These are phyloP conservation scores for Drosophila parthenogenetica DNA, from an alignment of 2,888 invertebrate genomes.

Conservation along the genomic window DNA sequence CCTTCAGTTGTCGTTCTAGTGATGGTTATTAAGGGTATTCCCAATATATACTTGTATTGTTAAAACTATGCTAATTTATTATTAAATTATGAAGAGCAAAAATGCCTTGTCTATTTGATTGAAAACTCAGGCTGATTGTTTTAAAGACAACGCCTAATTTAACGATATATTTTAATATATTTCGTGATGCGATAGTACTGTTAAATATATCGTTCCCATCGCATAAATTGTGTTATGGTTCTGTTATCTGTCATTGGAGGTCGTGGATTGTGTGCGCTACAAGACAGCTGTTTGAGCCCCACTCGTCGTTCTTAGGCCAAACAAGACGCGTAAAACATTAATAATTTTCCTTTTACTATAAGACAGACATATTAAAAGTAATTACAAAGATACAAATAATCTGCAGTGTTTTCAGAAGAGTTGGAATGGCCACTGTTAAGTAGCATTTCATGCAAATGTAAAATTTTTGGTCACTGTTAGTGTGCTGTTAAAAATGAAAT, in stretches of 20 bases:
- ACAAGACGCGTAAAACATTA: not conserved
- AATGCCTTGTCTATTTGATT: too few relatives aligned
- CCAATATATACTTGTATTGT: too few relatives aligned
- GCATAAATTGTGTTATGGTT: conserved; percentile 3
- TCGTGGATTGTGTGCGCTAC: conserved; percentile 7
- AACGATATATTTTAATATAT: not conserved
- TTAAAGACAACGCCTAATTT: too few relatives aligned
- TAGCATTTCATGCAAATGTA: conserved; percentile 17
- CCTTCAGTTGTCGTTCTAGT: not conserved
- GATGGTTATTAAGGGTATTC: not conserved
- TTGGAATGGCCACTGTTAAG: conserved; percentile 7
- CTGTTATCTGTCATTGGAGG: conserved; percentile 10
- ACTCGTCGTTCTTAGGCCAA: not conserved
- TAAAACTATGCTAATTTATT: too few relatives aligned
- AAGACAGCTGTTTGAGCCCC: conserved; percentile 10
- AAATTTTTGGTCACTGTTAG: conserved; percentile 24
- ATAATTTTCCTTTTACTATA: not conserved
- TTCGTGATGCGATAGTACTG: not conserved
- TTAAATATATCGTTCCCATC: not conserved
- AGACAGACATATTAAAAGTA: not conserved
- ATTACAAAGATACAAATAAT: not conserved
- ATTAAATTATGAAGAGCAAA: too few relatives aligned
- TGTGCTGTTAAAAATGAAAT: conserved; percentile 22
- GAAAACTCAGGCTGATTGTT: too few relatives aligned
- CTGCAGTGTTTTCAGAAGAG: not conserved